Conservation (phyloP, 2,888 invertebrate genomes). For the Agriotes lineatus region DNA sequence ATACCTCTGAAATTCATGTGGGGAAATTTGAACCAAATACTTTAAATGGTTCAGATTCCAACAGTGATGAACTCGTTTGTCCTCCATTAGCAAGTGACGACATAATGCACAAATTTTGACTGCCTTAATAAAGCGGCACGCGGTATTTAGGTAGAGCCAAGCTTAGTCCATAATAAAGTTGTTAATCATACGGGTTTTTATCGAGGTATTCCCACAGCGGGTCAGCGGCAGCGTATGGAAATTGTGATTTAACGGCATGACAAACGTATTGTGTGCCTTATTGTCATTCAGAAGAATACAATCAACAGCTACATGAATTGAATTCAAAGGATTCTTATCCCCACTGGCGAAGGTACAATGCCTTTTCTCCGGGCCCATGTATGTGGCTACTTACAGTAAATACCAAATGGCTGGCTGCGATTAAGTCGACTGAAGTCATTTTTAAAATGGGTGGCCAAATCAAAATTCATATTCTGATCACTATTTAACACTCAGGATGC, state of each 20-base stretch:
- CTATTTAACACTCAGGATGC: too few relatives aligned
- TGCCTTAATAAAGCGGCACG: neutral
- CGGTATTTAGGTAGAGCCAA: constrained; percentile 3
- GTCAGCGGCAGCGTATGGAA: constrained; percentile 49
- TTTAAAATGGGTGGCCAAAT: too few relatives aligned
- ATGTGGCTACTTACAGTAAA: constrained; percentile 11
- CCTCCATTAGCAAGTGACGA: neutral
- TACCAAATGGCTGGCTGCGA: neutral
- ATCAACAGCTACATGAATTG: constrained; percentile 48
- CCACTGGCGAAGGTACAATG: constrained; percentile 37
- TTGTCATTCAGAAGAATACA: constrained; percentile 52
- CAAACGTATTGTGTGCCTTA: constrained; percentile 50
- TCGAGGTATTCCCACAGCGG: constrained; percentile 42
- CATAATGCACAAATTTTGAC: neutral
- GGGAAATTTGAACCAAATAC: too few relatives aligned
- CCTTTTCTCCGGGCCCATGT: constrained; percentile 17
- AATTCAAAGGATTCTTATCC: constrained; percentile 45
- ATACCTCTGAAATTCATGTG: too few relatives aligned
- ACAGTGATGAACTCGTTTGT: neutral
- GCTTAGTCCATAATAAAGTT: constrained; percentile 11
- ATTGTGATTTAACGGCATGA: constrained; percentile 50
- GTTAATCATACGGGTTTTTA: constrained; percentile 20
- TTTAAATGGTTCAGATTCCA: too few relatives aligned
- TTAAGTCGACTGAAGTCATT: too few relatives aligned
- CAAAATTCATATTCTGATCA: too few relatives aligned